phyloP scores from a whole-genome alignment of 2,797 vertebrate genomes.

The Echeneis naucrates region DNA sequence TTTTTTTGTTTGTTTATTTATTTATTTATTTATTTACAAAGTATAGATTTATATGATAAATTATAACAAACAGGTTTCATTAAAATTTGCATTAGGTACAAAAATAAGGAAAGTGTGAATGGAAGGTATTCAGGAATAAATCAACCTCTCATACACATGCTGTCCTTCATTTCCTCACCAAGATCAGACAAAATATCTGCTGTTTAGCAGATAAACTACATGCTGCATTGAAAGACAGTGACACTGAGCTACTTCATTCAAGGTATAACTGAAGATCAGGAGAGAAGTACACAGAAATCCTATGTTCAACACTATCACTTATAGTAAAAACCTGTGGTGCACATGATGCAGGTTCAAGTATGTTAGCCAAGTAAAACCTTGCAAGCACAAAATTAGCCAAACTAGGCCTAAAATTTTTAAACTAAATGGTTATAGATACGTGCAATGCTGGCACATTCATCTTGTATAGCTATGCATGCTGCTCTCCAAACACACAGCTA shows the following conservation, averaged over 20 bases:
- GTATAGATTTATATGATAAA: not conserved
- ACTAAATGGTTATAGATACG: conserved; percentile 18
- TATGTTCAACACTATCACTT: conserved; percentile 4
- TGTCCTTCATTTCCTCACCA: conserved; percentile 54
- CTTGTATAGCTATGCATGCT: conserved; percentile 34
- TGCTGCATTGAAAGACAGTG: not conserved
- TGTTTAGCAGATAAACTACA: conserved; percentile 14
- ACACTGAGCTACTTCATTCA: not conserved
- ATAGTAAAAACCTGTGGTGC: not conserved
- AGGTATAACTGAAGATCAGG: not conserved
- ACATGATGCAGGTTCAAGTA: not conserved
- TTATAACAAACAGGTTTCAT: not conserved
- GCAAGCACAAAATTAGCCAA: conserved; percentile 1
- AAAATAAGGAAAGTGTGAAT: conserved; percentile 29
- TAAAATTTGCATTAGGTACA: not conserved
- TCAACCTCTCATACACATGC: conserved; percentile 22
- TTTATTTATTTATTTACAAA: not conserved
- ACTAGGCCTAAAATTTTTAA: conserved; percentile 1
- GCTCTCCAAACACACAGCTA: conserved; percentile 27
- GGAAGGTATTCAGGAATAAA: conserved; percentile 33
- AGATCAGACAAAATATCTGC: conserved; percentile 23
- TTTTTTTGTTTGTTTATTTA: too few relatives aligned
- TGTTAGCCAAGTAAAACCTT: conserved; percentile 9
- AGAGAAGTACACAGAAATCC: not conserved
- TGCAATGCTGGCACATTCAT: conserved; percentile 35